A percentile compares a stretch with the other conserved stretches of the same genome.
These are phyloP conservation scores for Drosophila cognata DNA, from an alignment of 2,888 invertebrate species.

Conservation along the genomic window DNA sequence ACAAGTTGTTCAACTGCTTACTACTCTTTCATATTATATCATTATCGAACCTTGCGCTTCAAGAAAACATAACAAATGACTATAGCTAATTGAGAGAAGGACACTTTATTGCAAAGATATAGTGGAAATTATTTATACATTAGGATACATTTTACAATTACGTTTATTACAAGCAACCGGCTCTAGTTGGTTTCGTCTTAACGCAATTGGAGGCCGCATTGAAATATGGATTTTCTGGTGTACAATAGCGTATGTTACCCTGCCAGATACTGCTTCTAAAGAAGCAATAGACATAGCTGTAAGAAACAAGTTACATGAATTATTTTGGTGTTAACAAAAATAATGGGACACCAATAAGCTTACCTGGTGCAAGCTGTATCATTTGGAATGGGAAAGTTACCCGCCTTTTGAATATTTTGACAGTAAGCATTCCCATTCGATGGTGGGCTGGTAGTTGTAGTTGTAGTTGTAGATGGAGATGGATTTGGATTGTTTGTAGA, in stretches of 20 bases:
- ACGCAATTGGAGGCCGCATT: slow-evolving; percentile 32
- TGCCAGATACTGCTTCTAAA: slow-evolving; percentile 31
- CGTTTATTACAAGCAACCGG: slow-evolving; percentile 47
- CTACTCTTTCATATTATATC: not conserved
- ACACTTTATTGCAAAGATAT: slow-evolving; percentile 3
- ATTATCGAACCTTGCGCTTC: not conserved
- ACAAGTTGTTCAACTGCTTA: not conserved
- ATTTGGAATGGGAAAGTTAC: slow-evolving; percentile 62
- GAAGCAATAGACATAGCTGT: slow-evolving; percentile 68
- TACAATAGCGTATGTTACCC: slow-evolving; percentile 38
- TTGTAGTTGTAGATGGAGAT: not conserved
- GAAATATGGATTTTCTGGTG: slow-evolving; percentile 42
- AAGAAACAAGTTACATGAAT: not conserved
- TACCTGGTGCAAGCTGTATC: slow-evolving; percentile 73
- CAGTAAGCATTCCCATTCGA: slow-evolving; percentile 35
- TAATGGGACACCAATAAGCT: not conserved
- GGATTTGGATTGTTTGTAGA: not conserved
- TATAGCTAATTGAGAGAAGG: not conserved
- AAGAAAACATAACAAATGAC: not conserved
- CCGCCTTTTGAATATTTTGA: slow-evolving; percentile 26
- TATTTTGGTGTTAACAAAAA: not conserved
- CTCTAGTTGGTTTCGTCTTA: slow-evolving; percentile 37
- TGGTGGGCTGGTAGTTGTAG: not conserved
- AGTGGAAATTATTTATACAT: not conserved
- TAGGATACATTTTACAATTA: not conserved